phyloP scores from a whole-genome alignment of 1,140 invertebrate species.

The Acromyrmex heyeri region DNA sequence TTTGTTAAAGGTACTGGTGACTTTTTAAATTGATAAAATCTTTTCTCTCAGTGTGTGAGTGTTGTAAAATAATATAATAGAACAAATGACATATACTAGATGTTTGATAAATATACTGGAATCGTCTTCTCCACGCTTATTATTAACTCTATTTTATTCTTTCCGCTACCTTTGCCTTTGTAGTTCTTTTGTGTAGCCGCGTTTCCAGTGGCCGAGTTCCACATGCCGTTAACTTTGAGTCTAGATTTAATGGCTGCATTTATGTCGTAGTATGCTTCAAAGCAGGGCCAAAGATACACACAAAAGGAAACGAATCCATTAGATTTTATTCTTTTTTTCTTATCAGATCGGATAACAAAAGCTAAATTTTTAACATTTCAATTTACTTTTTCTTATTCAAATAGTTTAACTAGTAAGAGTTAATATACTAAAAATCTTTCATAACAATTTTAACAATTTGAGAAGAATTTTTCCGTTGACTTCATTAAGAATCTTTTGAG shows the following conservation, averaged over 20 bases:
- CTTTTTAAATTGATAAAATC: no score
- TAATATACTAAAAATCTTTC: not conserved
- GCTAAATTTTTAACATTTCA: not conserved
- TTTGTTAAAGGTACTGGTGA: no score
- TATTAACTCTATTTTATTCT: not conserved
- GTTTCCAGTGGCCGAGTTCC: constrained; percentile 69
- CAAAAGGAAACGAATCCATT: constrained; percentile 9
- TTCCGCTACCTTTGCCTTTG: not conserved
- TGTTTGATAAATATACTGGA: not conserved
- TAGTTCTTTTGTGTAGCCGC: not conserved
- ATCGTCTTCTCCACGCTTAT: not conserved
- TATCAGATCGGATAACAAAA: constrained; percentile 53
- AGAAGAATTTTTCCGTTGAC: not conserved
- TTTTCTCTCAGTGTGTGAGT: no score
- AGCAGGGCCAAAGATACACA: constrained; percentile 44
- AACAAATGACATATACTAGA: not conserved
- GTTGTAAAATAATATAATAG: not conserved
- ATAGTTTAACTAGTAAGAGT: not conserved
- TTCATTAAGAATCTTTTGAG: not conserved
- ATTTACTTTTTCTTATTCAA: not conserved
- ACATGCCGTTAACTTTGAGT: constrained; percentile 74
- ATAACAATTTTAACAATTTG: not conserved
- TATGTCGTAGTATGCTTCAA: constrained; percentile 62
- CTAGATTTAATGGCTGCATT: constrained; percentile 70
- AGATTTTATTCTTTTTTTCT: constrained; percentile 20